Conservation (phyloP, 2,113 vertebrate species). For the Odobenus rosmarus region DNA sequence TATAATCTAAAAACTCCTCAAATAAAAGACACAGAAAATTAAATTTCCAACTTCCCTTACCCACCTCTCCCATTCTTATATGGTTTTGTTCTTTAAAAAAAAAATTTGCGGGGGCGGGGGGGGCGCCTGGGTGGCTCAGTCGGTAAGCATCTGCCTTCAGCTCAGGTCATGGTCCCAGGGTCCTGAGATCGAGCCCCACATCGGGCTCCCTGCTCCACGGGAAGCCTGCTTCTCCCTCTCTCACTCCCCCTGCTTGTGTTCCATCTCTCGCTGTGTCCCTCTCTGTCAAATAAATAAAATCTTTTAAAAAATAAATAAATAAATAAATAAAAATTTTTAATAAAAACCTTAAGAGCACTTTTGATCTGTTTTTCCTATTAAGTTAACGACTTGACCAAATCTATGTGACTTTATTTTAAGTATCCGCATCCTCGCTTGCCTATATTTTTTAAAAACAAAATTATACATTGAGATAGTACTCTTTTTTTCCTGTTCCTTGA, state of each 20-base stretch:
- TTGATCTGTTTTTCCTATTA: conserved; percentile 61
- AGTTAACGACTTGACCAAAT: conserved; percentile 40
- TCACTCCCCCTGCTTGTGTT: too few species aligned
- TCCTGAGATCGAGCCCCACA: too few species aligned
- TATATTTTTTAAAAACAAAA: conserved; percentile 41
- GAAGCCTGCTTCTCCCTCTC: too few species aligned
- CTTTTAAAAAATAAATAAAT: too few species aligned
- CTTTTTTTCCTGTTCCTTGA: background rate
- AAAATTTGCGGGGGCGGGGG: background rate
- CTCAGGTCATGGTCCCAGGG: too few species aligned
- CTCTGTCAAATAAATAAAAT: too few species aligned
- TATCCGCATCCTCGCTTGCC: background rate
- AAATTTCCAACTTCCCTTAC: conserved; percentile 37
- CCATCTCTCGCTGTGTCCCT: too few species aligned
- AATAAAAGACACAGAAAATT: conserved; percentile 63
- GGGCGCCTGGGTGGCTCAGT: too few species aligned
- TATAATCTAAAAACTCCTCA: conserved; percentile 56
- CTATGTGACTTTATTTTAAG: conserved; percentile 7
- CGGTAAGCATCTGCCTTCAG: too few species aligned
- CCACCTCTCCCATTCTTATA: background rate
- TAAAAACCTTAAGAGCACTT: conserved; percentile 1
- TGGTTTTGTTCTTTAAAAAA: conserved; percentile 40
- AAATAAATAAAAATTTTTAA: background rate
- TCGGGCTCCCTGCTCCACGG: too few species aligned
- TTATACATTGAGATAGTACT: background rate